Conservation (phyloP, 2,888 invertebrate genomes). For the Epinotia bilunana region DNA sequence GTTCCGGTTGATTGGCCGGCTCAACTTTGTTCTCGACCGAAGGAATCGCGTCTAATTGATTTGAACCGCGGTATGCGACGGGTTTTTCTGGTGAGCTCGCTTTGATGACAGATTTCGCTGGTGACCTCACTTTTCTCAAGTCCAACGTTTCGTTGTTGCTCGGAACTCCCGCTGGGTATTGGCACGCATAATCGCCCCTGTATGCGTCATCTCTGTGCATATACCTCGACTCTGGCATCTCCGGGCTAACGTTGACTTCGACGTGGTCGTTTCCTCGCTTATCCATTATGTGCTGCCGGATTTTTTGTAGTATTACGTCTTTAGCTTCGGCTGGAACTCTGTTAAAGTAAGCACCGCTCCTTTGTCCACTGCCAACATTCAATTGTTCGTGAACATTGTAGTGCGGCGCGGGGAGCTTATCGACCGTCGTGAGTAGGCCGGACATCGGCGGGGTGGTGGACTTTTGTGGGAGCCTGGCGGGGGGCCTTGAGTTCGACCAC, state of each 20-base stretch:
- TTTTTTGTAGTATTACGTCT: slow-evolving; percentile 81
- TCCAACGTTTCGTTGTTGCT: slow-evolving; percentile 72
- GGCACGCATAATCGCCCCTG: slow-evolving; percentile 64
- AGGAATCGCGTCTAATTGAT: slow-evolving; percentile 61
- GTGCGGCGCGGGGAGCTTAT: slow-evolving; percentile 64
- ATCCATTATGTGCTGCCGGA: slow-evolving; percentile 82
- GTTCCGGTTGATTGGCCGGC: slow-evolving; percentile 72
- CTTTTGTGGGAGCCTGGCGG: slow-evolving; percentile 55
- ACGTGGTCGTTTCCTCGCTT: slow-evolving; percentile 72
- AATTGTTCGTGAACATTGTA: slow-evolving; percentile 61
- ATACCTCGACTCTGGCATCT: slow-evolving; percentile 67
- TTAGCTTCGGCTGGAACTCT: slow-evolving; percentile 79
- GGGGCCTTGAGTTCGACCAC: slow-evolving; percentile 63
- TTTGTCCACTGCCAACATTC: slow-evolving; percentile 60
- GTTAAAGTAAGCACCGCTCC: slow-evolving; percentile 69
- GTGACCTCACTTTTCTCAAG: slow-evolving; percentile 77
- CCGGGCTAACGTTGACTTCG: slow-evolving; percentile 59
- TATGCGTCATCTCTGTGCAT: slow-evolving; percentile 69
- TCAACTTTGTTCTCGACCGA: slow-evolving; percentile 66
- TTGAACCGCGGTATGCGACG: slow-evolving; percentile 53
- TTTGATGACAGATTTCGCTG: slow-evolving; percentile 62
- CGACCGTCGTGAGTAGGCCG: slow-evolving; percentile 82
- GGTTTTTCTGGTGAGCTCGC: slow-evolving; percentile 60
- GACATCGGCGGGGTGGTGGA: slow-evolving; percentile 59
- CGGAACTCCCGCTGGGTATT: slow-evolving; percentile 61